Conservation (phyloP, 2,113 vertebrate genomes). For the Mustelus asterias region DNA sequence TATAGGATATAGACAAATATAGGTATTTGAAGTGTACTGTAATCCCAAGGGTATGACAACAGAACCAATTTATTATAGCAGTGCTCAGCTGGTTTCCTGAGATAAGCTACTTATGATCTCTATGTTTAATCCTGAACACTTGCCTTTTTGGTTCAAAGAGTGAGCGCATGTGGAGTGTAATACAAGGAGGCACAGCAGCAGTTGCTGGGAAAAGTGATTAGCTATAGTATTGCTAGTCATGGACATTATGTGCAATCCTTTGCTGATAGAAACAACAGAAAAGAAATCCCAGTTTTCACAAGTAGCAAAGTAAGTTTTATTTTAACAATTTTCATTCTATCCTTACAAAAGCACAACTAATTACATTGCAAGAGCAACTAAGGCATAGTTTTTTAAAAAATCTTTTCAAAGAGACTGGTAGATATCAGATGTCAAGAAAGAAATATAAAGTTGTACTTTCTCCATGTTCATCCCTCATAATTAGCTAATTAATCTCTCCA, state of each 20-base stretch:
- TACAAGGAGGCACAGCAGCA: neutral
- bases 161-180: neutral
- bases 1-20: too few relatives aligned
- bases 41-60: too few relatives aligned
- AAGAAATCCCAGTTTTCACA: neutral
- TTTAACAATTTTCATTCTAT: neutral
- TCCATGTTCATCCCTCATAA: neutral
- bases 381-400: neutral
- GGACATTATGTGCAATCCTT: neutral
- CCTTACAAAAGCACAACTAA: neutral
- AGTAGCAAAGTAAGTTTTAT: constrained; percentile 12
- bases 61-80: neutral
- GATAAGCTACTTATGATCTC: neutral
- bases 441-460: neutral
- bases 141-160: neutral
- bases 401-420: neutral
- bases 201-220: neutral
- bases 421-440: neutral
- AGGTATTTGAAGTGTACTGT: too few relatives aligned
- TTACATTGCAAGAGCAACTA: neutral
- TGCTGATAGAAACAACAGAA: neutral
- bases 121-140: neutral
- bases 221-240: neutral
- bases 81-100: neutral
- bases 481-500: neutral